Evolutionary conservation across 2,888 invertebrate genomes (phyloP), one percentile per base, ranked within the genome.

Genomic region (Stenichneumon culpator): DNA sequence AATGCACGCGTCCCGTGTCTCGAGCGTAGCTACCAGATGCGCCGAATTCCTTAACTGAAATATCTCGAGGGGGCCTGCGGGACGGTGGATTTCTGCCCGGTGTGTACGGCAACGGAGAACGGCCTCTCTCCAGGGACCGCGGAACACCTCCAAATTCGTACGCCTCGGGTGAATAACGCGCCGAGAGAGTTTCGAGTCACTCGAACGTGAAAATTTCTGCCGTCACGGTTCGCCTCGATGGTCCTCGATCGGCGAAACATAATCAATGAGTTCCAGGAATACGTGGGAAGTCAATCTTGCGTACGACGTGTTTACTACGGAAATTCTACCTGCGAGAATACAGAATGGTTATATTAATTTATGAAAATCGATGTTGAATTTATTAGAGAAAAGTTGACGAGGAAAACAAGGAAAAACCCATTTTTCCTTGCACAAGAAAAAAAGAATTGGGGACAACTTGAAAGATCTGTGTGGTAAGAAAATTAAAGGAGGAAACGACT

Each of bases 1-100:
- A 74, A 75, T 75, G 65, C 65, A 75, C 52, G 75, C 32, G 63
- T 28, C 65, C 19, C 65, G 19, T 19, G 36, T 36, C 39, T n/a
- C 19, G 44, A 50, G 36, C 32, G 22, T 50, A 69, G 57, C 69
- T 57, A 67, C 74, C 83, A 83, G 83, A 83, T 83, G 74, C 83
- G 79, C 54, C 63, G 63, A 83, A 83, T 83, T 83, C 83, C 79
- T 63, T 39, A 44, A 83, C 79, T 19, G 74, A 83, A 83, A 83
- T 79, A 83, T 74, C 74, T 52, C 52, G 32, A 4, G n/a, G n/a
- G 28, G 52, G 32, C 36, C 1, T 54, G 54, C 19, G 32, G 32
- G 32, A 54, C 19, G 19, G 28, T 9, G 32, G 5, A 32, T 7
- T n/a, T n/a, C n/a, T 11, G 7, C 19, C 19, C 32, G 36, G 36